Evolutionary conservation across 2,113 vertebrate genomes (phyloP).

Genomic region (Hydrolagus affinis): DNA sequence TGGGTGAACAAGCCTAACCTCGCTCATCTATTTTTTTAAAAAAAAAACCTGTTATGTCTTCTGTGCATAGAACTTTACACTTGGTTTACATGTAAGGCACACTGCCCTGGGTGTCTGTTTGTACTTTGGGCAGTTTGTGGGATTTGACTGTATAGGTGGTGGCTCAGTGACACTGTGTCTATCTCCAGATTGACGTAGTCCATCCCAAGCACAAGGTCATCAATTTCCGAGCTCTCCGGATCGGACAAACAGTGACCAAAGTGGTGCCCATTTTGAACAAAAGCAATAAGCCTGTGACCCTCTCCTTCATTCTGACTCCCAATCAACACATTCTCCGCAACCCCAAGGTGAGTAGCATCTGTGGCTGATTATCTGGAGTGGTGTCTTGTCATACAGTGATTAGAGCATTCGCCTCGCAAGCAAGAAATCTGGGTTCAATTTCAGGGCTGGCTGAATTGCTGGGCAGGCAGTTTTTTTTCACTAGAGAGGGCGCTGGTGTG

Average conservation of each 20-base stretch:
- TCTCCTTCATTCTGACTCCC: constrained; percentile 49
- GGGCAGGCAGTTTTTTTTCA: no score
- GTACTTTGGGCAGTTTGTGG: no score
- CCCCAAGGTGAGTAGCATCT: constrained; percentile 51
- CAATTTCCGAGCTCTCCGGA: constrained; percentile 61
- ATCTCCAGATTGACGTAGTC: constrained; percentile 59
- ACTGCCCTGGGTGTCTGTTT: background rate
- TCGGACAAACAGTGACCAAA: constrained; percentile 60
- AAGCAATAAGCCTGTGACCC: constrained; percentile 54
- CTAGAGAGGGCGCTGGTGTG: no score
- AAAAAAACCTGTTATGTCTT: background rate
- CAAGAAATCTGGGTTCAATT: no score
- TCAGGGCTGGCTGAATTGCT: no score
- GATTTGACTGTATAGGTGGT: no score
- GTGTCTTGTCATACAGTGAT: no score
- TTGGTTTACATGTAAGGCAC: background rate
- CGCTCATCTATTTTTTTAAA: background rate
- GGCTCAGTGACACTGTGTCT: background rate
- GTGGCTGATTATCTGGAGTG: no score
- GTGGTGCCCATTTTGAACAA: constrained; percentile 61
- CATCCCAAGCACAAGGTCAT: constrained; percentile 59
- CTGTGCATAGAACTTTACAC: background rate
- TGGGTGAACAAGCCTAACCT: no score
- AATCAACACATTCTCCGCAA: constrained; percentile 50
- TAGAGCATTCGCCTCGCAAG: no score